Base-by-base conservation (phyloP, 2,113 vertebrate species). In the Dicaeum eximium region DNA sequence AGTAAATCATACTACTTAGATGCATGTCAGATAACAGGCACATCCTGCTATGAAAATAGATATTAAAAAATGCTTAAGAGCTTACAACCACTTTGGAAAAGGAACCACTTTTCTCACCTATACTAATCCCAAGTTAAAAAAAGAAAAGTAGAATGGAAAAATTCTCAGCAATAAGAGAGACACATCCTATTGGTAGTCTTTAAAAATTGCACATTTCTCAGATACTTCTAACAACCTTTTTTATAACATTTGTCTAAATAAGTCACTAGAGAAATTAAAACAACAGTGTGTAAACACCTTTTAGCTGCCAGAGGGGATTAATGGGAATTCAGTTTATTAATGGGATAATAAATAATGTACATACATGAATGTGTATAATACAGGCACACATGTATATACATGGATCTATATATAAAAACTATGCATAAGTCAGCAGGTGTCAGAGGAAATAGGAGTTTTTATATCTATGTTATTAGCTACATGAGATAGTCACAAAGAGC, bases 341-440 rank as follows among this genome's bases (percentile, higher is more conserved):
- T 77, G 37, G 40, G 13, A n/a, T 51, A 78, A 19, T 35, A 73
- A 80, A 9, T 45, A 64, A 66, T 62, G 40, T 17, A 37, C 28
- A 17, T 22, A 7, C 1, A 3, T 33, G 2, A 31, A 5, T 17
- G 13, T 40, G 4, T 21, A 62, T 27, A 61, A 60, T 62, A 23
- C 7, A 44, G 4, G 2, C 8, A n/a, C 15, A 70, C 3, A 11
- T 20, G 8, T 51, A 27, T 38, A 33, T 21, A 28, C 0, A 2
- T 23, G 17, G 7, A 10, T 14, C 30, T 62, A 37, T 28, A 16
- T 48, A 10, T 17, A 82, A 60, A 3, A 72, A 13, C 38, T 65
- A 23, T 4, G 5, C 17, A 31, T 24, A 75, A 64, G n/a, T 37
- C n/a, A 64, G 17, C 15, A 57, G 37, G 28, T 72, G 89, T 86